Conservation (phyloP, 1,140 invertebrate genomes). For the Papilio glaucus region DNA sequence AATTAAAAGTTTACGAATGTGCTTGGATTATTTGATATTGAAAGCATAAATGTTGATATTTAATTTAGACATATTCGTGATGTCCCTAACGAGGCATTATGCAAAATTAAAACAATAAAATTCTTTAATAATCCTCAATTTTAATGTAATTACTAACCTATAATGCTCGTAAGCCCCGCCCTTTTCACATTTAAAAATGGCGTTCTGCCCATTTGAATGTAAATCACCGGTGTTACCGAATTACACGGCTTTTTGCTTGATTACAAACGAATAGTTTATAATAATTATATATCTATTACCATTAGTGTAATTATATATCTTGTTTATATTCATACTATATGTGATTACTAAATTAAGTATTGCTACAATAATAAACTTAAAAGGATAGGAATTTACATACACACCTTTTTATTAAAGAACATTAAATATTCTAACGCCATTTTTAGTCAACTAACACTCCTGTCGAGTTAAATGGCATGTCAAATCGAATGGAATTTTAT, state of each 20-base stretch:
- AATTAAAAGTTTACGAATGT: too few species aligned
- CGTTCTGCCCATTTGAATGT: slow-evolving; percentile 6
- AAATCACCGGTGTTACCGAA: slow-evolving; percentile 10
- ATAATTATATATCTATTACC: neutral
- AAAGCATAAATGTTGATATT: neutral
- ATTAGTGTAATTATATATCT: neutral
- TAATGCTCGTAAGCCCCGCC: neutral
- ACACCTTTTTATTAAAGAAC: too few species aligned
- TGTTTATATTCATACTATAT: neutral
- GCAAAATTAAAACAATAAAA: neutral
- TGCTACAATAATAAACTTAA: neutral
- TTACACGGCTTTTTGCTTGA: slow-evolving; percentile 8
- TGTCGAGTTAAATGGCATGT: too few species aligned
- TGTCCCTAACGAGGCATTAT: neutral
- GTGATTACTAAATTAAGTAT: neutral
- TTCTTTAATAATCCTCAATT: neutral
- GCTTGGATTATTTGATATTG: too few species aligned
- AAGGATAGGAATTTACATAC: too few species aligned
- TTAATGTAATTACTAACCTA: slow-evolving; percentile 25
- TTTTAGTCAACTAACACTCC: too few species aligned
- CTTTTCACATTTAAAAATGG: slow-evolving; percentile 23
- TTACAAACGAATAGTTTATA: slow-evolving; percentile 5
- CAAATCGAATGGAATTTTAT: too few species aligned
- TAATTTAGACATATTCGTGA: neutral
- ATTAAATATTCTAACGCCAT: too few species aligned